Percentiles rank a stretch among this genome's conserved stretches.
Conservation (phyloP, 1,140 invertebrate genomes). For the Bicyclus anynana region DNA sequence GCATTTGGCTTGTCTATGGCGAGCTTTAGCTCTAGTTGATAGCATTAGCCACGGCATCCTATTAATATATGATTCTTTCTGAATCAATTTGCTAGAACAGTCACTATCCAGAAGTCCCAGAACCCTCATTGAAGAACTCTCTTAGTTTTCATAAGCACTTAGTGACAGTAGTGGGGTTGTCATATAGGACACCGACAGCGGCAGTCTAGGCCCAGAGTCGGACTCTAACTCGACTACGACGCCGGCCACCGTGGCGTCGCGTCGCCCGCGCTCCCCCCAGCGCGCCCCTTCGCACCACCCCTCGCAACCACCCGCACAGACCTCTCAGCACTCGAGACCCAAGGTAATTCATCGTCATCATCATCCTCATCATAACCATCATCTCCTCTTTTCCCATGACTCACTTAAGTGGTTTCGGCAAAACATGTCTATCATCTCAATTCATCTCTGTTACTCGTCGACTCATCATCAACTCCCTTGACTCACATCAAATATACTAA, state of each 20-base stretch:
- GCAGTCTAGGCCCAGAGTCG: slow-evolving; percentile 83
- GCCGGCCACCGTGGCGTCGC: slow-evolving; percentile 80
- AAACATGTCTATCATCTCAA: too few relatives aligned
- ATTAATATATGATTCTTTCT: too few relatives aligned
- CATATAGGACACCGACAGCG: slow-evolving; percentile 80
- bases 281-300: slow-evolving; percentile 30
- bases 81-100: background rate
- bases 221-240: slow-evolving; percentile 86
- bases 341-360: slow-evolving; percentile 25
- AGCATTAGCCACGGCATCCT: too few relatives aligned
- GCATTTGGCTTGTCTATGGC: too few relatives aligned
- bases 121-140: background rate
- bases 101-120: background rate
- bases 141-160: background rate
- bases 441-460: too few relatives aligned
- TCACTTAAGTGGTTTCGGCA: too few relatives aligned
- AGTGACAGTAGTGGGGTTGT: background rate
- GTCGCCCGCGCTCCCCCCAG: slow-evolving; percentile 67
- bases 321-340: slow-evolving; percentile 7
- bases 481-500: too few relatives aligned
- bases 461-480: too few relatives aligned
- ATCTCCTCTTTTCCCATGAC: too few relatives aligned
- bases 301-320: slow-evolving; percentile 2
- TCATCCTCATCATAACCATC: too few relatives aligned
- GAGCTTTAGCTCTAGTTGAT: too few relatives aligned